phyloP scores from a whole-genome alignment of 2,113 vertebrate species.

The Micromys minutus region DNA sequence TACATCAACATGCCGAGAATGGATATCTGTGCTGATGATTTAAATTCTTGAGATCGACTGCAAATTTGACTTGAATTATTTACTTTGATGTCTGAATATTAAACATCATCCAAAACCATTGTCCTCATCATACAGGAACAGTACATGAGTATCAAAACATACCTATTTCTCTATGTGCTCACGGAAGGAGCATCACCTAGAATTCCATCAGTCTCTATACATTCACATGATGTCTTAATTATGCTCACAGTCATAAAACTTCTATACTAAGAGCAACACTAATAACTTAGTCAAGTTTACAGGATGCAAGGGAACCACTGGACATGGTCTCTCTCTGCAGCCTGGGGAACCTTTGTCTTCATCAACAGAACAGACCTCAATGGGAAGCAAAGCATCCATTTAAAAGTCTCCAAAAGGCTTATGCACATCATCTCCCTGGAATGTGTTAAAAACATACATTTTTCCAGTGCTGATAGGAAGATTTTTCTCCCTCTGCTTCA shows the following conservation, averaged over 20 bases:
- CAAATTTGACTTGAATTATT: not conserved
- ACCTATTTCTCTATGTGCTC: not conserved
- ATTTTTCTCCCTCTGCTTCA: not conserved
- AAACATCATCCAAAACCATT: not conserved
- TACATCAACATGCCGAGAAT: not conserved
- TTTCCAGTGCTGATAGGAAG: not conserved
- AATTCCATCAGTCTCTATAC: not conserved
- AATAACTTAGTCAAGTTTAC: not conserved
- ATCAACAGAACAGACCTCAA: not conserved
- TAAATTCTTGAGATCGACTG: not conserved
- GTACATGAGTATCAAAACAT: not conserved
- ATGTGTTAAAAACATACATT: not conserved
- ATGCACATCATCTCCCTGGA: not conserved
- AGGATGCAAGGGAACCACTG: not conserved
- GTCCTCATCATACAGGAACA: not conserved
- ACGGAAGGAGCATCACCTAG: accelerated
- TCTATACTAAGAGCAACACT: not conserved
- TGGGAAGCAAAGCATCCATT: not conserved
- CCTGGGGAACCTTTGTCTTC: not conserved
- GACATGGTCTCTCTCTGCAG: not conserved
- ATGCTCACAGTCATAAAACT: not conserved
- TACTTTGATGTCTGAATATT: not conserved
- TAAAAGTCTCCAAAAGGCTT: not conserved
- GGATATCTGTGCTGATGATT: not conserved
- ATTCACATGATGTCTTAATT: not conserved